Evolutionary conservation across 1,140 invertebrate genomes (phyloP).

Genomic region (Neuroterus valhalla): DNA sequence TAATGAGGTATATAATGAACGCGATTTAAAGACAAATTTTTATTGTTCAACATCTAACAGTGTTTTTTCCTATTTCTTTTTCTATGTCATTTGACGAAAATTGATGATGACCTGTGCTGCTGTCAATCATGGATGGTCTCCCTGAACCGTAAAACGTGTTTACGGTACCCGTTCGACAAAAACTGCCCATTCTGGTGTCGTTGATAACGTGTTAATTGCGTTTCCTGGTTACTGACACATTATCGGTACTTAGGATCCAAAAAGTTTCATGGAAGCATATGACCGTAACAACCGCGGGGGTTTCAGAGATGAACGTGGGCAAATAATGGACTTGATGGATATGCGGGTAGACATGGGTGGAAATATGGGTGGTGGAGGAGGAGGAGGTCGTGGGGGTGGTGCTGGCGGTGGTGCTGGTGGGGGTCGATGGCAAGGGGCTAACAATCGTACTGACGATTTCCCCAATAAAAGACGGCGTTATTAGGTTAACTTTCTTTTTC

Average conservation of each 20-base stretch:
- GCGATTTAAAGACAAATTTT: constrained; percentile 35
- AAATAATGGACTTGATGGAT: constrained; percentile 75
- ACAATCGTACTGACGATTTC: constrained; percentile 73
- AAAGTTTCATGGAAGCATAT: constrained; percentile 74
- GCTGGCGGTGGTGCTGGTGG: constrained; percentile 50
- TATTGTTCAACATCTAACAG: constrained; percentile 65
- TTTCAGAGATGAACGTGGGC: constrained; percentile 71
- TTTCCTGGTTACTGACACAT: constrained; percentile 18
- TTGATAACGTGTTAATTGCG: background rate
- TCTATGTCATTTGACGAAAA: constrained; percentile 76
- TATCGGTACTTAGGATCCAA: constrained; percentile 65
- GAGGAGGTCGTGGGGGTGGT: constrained; percentile 48
- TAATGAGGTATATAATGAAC: background rate
- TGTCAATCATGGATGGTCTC: constrained; percentile 74
- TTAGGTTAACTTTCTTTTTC: constrained; percentile 44
- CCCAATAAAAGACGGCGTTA: constrained; percentile 75
- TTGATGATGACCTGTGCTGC: constrained; percentile 75
- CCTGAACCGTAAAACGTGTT: constrained; percentile 53
- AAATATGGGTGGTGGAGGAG: constrained; percentile 61
- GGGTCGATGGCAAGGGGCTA: constrained; percentile 66
- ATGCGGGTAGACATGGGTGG: constrained; percentile 74
- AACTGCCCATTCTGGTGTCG: background rate
- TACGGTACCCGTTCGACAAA: constrained; percentile 11
- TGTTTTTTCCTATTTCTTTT: constrained; percentile 75
- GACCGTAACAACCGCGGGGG: constrained; percentile 70